Conservation (phyloP, 2,888 invertebrate species). For the Minunthozetes semirufus region DNA sequence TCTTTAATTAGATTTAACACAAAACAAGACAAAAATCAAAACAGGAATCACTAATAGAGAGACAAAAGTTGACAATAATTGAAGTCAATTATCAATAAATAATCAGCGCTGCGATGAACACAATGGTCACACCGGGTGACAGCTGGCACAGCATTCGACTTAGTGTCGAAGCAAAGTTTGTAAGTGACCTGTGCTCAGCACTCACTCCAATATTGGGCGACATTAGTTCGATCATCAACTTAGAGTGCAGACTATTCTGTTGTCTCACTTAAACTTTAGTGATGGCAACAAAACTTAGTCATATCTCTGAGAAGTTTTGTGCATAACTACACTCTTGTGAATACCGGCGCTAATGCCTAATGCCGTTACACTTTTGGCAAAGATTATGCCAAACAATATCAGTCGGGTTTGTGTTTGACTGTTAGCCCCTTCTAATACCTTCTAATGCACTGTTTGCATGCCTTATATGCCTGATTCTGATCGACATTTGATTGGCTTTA, state of each 20-base stretch:
- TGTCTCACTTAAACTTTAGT: constrained; percentile 14
- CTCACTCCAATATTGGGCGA: neutral
- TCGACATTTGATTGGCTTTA: constrained; percentile 36
- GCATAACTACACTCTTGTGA: constrained; percentile 12
- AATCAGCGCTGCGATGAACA: neutral
- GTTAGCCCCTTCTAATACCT: constrained; percentile 31
- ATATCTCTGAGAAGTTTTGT: neutral
- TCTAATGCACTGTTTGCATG: constrained; percentile 26
- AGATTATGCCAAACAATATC: constrained; percentile 25
- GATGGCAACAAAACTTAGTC: constrained; percentile 20
- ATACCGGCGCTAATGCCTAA: constrained; percentile 12
- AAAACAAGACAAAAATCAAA: neutral
- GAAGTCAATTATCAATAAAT: neutral
- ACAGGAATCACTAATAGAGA: neutral
- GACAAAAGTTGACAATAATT: neutral
- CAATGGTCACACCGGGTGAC: constrained; percentile 6
- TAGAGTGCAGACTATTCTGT: neutral
- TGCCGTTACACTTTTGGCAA: constrained; percentile 20
- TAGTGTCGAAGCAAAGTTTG: neutral
- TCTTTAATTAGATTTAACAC: neutral
- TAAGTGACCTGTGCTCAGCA: constrained; percentile 2
- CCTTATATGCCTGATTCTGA: constrained; percentile 26
- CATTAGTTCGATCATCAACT: constrained; percentile 6
- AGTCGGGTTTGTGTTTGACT: constrained; percentile 16
- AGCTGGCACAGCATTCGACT: neutral